Evolutionary conservation across 2,797 vertebrate genomes (phyloP).

Genomic region (Gallirallus australis): DNA sequence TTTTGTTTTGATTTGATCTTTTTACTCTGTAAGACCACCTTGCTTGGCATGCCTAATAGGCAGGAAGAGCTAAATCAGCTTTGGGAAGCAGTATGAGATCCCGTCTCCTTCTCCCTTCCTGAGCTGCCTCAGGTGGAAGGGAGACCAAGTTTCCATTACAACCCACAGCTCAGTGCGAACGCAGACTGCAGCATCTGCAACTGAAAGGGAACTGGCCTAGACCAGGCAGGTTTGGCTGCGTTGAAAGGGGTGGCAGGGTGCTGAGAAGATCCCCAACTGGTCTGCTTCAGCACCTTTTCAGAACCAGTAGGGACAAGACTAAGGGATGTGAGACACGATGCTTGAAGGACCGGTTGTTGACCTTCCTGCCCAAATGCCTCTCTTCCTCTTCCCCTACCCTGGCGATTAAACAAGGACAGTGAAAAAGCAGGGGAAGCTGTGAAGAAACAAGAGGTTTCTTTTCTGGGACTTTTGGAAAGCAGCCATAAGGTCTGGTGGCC

Average conservation of each 20-base stretch:
- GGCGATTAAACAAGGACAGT: background rate
- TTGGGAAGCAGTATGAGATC: background rate
- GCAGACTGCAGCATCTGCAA: background rate
- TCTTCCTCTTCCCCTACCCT: background rate
- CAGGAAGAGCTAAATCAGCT: background rate
- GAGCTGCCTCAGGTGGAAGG: background rate
- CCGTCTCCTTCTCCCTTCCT: background rate
- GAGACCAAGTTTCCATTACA: background rate
- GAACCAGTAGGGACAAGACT: background rate
- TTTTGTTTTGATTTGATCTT: background rate
- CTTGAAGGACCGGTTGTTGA: background rate
- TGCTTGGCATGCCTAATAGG: background rate
- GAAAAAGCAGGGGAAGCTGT: background rate
- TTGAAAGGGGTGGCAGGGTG: background rate
- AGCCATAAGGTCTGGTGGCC: background rate
- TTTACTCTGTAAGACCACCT: background rate
- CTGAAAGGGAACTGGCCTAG: background rate
- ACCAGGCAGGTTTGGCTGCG: background rate
- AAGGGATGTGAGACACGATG: background rate
- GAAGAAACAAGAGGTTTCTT: background rate
- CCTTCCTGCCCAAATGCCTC: background rate
- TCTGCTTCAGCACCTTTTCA: background rate
- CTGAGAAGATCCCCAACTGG: background rate
- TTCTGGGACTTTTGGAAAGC: background rate
- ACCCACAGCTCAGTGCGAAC: background rate